Conservation (phyloP, 1,140 invertebrate species). For the Eubasilissa regina region DNA sequence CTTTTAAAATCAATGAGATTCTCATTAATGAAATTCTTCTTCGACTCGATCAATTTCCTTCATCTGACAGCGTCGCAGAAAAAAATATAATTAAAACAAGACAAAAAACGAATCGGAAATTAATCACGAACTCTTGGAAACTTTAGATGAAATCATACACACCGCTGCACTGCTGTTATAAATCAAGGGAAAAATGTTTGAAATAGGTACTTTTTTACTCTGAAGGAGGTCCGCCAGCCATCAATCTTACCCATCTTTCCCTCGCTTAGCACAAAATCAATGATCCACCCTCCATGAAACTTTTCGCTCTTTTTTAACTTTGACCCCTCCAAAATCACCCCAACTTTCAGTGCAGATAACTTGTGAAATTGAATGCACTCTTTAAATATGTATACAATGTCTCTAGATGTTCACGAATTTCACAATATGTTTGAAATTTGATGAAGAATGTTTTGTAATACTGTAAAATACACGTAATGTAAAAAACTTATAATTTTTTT, state of each 20-base stretch:
- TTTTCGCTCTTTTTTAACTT: slow-evolving; percentile 26
- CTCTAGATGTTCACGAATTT: not conserved
- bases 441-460: too few species aligned
- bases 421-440: not conserved
- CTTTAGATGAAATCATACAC: slow-evolving; percentile 1
- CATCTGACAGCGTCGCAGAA: too few species aligned
- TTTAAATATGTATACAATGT: not conserved
- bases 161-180: slow-evolving; percentile 12
- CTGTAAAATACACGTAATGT: too few species aligned
- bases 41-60: too few species aligned
- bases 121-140: too few species aligned
- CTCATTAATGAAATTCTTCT: too few species aligned
- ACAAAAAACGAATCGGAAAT: too few species aligned
- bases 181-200: slow-evolving; percentile 37
- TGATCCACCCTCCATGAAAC: slow-evolving; percentile 48
- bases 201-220: slow-evolving; percentile 11
- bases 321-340: slow-evolving; percentile 23
- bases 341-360: slow-evolving; percentile 9
- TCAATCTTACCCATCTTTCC: slow-evolving; percentile 55
- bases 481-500: too few species aligned
- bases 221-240: slow-evolving; percentile 33
- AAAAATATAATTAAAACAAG: too few species aligned
- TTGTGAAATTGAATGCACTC: slow-evolving; percentile 25
- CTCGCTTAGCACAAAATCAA: slow-evolving; percentile 58
- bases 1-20: too few species aligned